Base-by-base conservation (phyloP, 2,797 vertebrate species). In the Esox masquinongy region DNA sequence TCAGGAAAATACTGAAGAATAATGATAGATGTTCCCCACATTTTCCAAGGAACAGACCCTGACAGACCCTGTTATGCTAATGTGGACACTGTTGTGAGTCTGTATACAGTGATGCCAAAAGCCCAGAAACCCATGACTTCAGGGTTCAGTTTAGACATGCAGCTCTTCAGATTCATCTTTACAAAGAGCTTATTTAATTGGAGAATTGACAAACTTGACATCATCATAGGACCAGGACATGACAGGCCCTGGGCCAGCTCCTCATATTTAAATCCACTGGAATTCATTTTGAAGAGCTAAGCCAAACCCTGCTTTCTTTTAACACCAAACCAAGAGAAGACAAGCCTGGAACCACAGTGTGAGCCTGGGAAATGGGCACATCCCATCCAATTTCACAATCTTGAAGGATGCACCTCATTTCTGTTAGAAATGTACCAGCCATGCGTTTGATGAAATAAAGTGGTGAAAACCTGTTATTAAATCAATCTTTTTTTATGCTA, bases 131-230 rank as follows among this genome's bases (percentile, higher is more conserved):
- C 82, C 76, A 87, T 86, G 59, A 85, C 74, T 47, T 77, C 51
- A 47, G 63, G 78, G 79, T 86, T 91, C 77, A 75, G 86, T 86
- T 85, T 76, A 91, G 88, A 87, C 88, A 82, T 79, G 84, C 79
- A 84, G 22, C 56, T 61, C 56, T 77, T 22, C 19, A 85, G 84
- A 89, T 81, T 77, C 85, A 77, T 80, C 64, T 78, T 81, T 82
- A 80, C 73, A 64, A 87, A 80, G 84, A 83, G 73, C 78, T 82
- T 74, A 75, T 87, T 79, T 83, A 85, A 91, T 88, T 88, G 86
- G 89, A 90, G 90, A 89, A 90, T 85, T 74, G 87, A 81, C 85
- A 85, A 82, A 77, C 77, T 82, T 90, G 89, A 89, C 69, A 47
- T 84, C 85, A 81, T 36, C 47, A 9, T n/a, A 73, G 83, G 82